Evolutionary conservation across 2,888 invertebrate genomes (phyloP).

Genomic region (Pollenia amentaria): DNA sequence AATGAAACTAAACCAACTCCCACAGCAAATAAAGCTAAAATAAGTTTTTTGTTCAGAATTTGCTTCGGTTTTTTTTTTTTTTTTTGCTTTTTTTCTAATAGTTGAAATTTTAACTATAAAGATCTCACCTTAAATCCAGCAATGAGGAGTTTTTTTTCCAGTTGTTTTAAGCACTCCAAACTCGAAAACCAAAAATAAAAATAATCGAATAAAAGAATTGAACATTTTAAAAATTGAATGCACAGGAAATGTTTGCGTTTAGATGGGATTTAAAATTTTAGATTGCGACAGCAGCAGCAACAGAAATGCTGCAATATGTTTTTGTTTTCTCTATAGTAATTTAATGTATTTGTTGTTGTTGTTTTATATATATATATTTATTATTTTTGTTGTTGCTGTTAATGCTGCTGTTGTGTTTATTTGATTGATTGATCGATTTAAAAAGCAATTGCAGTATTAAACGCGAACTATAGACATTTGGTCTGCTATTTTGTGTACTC

Average conservation of each 20-base stretch:
- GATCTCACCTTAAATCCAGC: constrained; percentile 64
- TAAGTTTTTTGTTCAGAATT: constrained; percentile 22
- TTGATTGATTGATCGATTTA: constrained; percentile 74
- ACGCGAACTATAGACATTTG: constrained; percentile 53
- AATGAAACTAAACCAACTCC: constrained; percentile 63
- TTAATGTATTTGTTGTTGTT: constrained; percentile 45
- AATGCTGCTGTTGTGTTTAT: constrained; percentile 67
- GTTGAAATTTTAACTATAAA: constrained; percentile 47
- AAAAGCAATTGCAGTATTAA: constrained; percentile 72
- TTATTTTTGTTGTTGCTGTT: constrained; percentile 27
- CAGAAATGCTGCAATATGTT: constrained; percentile 53
- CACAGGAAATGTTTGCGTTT: constrained; percentile 71
- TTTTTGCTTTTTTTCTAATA: neutral
- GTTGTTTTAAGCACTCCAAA: constrained; percentile 55
- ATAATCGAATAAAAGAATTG: constrained; percentile 10
- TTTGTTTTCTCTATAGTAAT: constrained; percentile 26
- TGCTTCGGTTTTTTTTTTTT: neutral
- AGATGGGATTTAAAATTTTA: constrained; percentile 62
- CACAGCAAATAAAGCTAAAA: constrained; percentile 56
- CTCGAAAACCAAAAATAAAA: constrained; percentile 15
- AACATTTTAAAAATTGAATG: constrained; percentile 52
- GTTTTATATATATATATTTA: constrained; percentile 15
- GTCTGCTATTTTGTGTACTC: neutral
- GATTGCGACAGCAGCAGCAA: constrained; percentile 38
- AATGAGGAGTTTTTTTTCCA: constrained; percentile 31